Percentiles rank a stretch among this genome's conserved stretches.
Conservation (phyloP, 2,888 invertebrate species). For the Nephrotoma flavescens region DNA sequence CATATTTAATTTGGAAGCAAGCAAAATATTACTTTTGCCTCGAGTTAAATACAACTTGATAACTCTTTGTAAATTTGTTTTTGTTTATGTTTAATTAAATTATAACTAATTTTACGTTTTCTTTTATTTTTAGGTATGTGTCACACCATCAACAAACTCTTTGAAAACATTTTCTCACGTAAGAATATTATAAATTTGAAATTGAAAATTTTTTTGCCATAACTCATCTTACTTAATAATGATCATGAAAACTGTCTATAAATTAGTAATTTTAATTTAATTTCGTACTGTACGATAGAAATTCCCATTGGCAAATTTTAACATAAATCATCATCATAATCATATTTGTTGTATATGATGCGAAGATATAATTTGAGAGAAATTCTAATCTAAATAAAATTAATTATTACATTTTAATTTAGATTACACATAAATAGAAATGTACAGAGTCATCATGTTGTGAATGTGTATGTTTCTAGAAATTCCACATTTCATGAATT, state of each 20-base stretch:
- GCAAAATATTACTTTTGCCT: too few species aligned
- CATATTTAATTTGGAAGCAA: too few species aligned
- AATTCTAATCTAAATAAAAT: background rate
- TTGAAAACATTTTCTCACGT: too few species aligned
- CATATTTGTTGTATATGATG: background rate
- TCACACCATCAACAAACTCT: background rate
- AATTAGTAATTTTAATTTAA: background rate
- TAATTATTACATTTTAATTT: background rate
- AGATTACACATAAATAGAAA: background rate
- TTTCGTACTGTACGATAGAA: background rate
- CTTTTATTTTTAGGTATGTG: background rate
- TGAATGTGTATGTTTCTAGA: background rate
- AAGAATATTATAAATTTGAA: too few species aligned
- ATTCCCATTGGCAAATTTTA: background rate
- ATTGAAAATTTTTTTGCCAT: too few species aligned
- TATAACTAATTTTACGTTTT: background rate
- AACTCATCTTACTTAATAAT: too few species aligned
- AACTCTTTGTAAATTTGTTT: too few species aligned
- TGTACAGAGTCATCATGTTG: background rate
- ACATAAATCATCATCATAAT: background rate
- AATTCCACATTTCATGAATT: background rate
- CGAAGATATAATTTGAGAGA: background rate
- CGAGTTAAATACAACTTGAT: too few species aligned
- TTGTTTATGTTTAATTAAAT: background rate
- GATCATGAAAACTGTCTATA: too few species aligned